Base-by-base conservation (phyloP, 2,888 invertebrate species). In the Neoascia interrupta region DNA sequence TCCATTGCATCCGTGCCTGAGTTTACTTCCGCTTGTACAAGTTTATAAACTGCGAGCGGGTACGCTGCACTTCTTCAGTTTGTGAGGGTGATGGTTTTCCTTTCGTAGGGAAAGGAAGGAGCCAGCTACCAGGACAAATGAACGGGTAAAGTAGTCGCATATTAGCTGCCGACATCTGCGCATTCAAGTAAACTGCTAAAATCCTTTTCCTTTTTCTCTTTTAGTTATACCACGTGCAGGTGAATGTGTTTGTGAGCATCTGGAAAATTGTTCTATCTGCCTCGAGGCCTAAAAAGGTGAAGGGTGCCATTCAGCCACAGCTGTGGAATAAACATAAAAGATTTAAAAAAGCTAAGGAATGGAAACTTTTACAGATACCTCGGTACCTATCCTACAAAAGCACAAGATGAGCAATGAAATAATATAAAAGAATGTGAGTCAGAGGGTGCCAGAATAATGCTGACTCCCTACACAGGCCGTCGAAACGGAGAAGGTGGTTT, bases 161-260 rank as follows among this genome's bases (percentile, higher is more conserved):
- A 70, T 70, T 75, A 75, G 75, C 75, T 70, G 31, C 18, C 56
- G 63, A 63, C 74, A 74, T 74, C 68, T 74, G 74, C 60, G 54
- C 60, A 49, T 15, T 61, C 6, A 34, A 43, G 47, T 51, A 64
- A 63, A 47, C 64, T 64, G 23, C 43, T 51, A 43, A 70, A 58
- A 64, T 45, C 64, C 56, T 64, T 76, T 49, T 53, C 43, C 51
- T 47, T 28, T 28, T 61, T 31, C 2, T n/a, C n/a, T n/a, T n/a
- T n/a, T n/a, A n/a, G n/a, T n/a, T n/a, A n/a, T n/a, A n/a, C n/a
- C n/a, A n/a, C n/a, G n/a, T n/a, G n/a, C n/a, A n/a, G n/a, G n/a
- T n/a, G n/a, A n/a, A n/a, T n/a, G n/a, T n/a, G n/a, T n/a, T n/a
- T n/a, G n/a, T n/a, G n/a, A n/a, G n/a, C n/a, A n/a, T n/a, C 3